Evolutionary conservation across 2,888 invertebrate species (phyloP).

Genomic region (Trichopoda pennipes): DNA sequence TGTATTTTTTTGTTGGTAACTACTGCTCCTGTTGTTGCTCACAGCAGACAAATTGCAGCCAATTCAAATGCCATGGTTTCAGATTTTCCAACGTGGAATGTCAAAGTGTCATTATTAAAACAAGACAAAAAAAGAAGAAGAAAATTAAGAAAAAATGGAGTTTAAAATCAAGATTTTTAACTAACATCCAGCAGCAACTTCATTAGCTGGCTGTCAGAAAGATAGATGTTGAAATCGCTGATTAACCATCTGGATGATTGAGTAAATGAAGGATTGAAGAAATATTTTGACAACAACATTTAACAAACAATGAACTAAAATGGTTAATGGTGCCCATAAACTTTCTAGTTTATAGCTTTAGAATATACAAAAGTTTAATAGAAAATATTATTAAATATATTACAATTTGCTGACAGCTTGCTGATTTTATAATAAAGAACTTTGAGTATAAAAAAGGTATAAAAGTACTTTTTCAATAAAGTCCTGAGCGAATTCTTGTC

Average conservation of each 20-base stretch:
- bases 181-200: conserved; percentile 50
- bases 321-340: conserved; percentile 20
- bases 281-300: conserved; percentile 20
- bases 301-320: conserved; percentile 33
- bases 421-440: too few species aligned
- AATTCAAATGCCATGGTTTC: conserved; percentile 49
- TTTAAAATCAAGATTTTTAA: conserved; percentile 62
- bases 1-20: conserved; percentile 17
- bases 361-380: neutral
- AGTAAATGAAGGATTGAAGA: neutral
- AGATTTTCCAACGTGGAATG: conserved; percentile 49
- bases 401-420: too few species aligned
- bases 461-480: too few species aligned
- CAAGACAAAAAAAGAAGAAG: neutral
- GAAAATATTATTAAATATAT: neutral
- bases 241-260: neutral
- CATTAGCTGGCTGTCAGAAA: conserved; percentile 49
- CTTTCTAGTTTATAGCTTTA: conserved; percentile 15
- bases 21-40: neutral
- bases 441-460: too few species aligned
- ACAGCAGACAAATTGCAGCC: conserved; percentile 64
- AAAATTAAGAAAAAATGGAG: conserved; percentile 34
- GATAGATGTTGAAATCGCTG: neutral
- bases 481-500: too few species aligned
- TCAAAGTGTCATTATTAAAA: conserved; percentile 62